Evolutionary conservation across 1,140 invertebrate genomes (phyloP), one percentile per base, ranked within the genome.

Genomic region (Panonychus citri): DNA sequence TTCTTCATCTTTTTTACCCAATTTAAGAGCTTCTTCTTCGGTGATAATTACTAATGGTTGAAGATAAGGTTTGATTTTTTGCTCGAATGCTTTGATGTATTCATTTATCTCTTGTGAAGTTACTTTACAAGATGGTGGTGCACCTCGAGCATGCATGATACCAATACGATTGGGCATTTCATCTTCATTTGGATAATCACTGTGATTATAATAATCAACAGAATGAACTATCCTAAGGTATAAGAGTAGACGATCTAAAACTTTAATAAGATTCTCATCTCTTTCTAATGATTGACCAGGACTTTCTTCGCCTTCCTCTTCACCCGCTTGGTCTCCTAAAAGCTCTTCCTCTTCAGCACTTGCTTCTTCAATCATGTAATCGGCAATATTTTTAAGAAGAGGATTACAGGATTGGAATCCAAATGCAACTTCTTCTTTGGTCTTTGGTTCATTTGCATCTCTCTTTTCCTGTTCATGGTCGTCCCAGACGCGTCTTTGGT

Each of bases 81-180:
- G 74, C 68, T 94, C 88, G 64, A 85, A 85, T 19, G 74, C 71
- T 58, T 76, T 77, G 30, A 82, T 80, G 64, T 86, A 86, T 57
- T 85, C 82, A 62, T 78, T 77, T 25, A 85, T 60, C 58, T 67
- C 58, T 61, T 65, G 48, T 39, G 69, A 65, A 15, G 68, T 75
- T 52, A 88, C 79, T 69, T 87, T 85, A 43, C 77, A 77, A 4
- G 77, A 75, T 1, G 89, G 85, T 3, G 85, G 76, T 12, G 63
- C 62, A 53, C 88, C 90, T 52, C 95, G 75, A 1, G 89, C 89
- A 68, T 98, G 94, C 75, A 99, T 88, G 59, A 98, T 94, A 17
- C 93, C 93, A 71, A 93, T 95, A 28, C 91, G 76, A 69, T 98
- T 96, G 0, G 95, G 95, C 94, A 99, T 99, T 67, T 95, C 91